Percentiles rank a stretch among this genome's conserved stretches.
These are phyloP conservation scores for Philereme transversata DNA, from an alignment of 2,888 invertebrate species.

Conservation along the genomic window DNA sequence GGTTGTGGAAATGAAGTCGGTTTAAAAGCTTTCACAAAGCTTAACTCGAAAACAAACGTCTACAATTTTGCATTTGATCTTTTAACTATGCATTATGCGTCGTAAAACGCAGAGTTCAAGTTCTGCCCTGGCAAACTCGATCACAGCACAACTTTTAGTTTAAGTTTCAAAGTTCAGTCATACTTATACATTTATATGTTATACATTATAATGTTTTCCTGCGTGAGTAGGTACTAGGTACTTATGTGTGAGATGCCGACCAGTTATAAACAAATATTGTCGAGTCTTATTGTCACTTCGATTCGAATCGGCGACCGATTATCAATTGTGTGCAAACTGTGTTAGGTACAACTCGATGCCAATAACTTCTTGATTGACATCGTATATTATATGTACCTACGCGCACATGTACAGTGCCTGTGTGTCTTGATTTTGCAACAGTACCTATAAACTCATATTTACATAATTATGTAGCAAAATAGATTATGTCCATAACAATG, in stretches of 20 bases:
- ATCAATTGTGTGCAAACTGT: conserved; percentile 7
- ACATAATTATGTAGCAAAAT: background rate
- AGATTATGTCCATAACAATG: background rate
- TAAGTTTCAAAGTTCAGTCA: conserved; percentile 15
- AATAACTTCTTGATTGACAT: conserved; percentile 9
- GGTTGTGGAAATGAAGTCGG: background rate
- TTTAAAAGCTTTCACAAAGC: conserved; percentile 9
- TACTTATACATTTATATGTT: too few species aligned
- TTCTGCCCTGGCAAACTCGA: background rate
- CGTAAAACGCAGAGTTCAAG: conserved; percentile 11
- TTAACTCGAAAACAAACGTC: conserved; percentile 1
- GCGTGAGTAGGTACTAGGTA: background rate
- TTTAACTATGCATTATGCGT: conserved; percentile 12
- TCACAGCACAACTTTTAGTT: conserved; percentile 5
- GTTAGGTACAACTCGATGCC: conserved; percentile 5
- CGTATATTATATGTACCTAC: background rate
- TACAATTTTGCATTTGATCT: conserved; percentile 9
- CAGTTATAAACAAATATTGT: conserved; percentile 15
- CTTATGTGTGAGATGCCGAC: background rate
- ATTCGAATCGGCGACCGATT: conserved; percentile 13
- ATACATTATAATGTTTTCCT: too few species aligned
- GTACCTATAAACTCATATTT: background rate
- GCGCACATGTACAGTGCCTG: background rate
- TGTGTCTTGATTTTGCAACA: conserved; percentile 8
- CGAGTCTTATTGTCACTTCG: background rate